These are phyloP conservation scores for Hyposoter dolosus DNA, from an alignment of 2,888 invertebrate species.

Conservation along the genomic window DNA sequence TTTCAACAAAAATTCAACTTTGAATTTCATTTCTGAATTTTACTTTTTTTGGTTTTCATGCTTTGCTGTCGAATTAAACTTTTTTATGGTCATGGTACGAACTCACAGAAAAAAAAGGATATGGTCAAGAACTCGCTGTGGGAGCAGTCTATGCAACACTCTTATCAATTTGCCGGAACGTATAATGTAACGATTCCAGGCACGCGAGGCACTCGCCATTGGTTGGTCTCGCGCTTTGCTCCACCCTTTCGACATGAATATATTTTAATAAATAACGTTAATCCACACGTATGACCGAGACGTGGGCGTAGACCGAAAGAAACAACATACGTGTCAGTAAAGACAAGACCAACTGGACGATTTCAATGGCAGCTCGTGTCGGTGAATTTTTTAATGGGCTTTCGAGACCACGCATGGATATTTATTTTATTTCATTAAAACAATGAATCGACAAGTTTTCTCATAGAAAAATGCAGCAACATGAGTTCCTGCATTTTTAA, in stretches of 20 bases:
- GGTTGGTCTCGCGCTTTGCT: slow-evolving; percentile 76
- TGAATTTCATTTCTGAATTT: too few species aligned
- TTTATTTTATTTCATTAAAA: background rate
- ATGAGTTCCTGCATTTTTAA: background rate
- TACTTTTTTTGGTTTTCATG: background rate
- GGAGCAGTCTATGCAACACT: slow-evolving; percentile 75
- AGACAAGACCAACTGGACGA: slow-evolving; percentile 4
- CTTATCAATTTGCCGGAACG: slow-evolving; percentile 81
- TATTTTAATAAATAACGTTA: slow-evolving; percentile 82
- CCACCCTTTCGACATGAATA: slow-evolving; percentile 80
- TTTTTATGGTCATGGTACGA: background rate
- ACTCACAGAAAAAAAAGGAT: background rate
- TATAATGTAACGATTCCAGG: slow-evolving; percentile 79
- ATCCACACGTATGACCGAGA: slow-evolving; percentile 66
- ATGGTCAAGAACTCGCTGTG: slow-evolving; percentile 21
- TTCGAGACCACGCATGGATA: background rate
- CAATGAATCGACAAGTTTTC: background rate
- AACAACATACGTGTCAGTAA: background rate
- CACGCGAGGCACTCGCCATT: slow-evolving; percentile 81
- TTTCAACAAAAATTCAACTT: too few species aligned
- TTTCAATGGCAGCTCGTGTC: background rate
- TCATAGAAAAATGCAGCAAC: background rate
- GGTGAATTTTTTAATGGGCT: background rate
- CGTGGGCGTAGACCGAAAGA: slow-evolving; percentile 57
- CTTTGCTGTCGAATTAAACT: too few species aligned